Percentiles rank a stretch among this genome's conserved stretches.
Evolutionary conservation across 2,888 invertebrate genomes (phyloP).

Genomic region (Cheilosia soror): DNA sequence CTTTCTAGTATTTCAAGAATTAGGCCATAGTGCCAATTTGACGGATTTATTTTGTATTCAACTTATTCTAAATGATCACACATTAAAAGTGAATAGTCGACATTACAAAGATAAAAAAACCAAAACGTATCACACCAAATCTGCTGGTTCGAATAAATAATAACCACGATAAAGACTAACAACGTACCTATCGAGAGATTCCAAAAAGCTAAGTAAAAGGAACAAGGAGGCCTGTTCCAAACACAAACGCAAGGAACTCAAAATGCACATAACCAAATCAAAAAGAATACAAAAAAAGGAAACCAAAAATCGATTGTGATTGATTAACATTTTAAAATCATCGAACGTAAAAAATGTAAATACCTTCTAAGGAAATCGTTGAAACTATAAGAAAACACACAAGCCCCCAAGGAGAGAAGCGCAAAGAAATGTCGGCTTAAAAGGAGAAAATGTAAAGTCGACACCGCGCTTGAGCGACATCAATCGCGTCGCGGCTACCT

Average conservation of each 20-base stretch:
- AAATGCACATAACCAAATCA: conserved; percentile 29
- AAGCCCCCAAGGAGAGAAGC: conserved; percentile 4
- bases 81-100: not conserved
- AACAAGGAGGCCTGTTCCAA: not conserved
- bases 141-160: conserved; percentile 61
- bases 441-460: conserved; percentile 37
- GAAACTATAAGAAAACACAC: conserved; percentile 21
- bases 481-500: conserved; percentile 69
- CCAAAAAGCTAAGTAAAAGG: conserved; percentile 24
- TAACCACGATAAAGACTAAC: conserved; percentile 63
- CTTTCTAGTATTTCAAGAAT: too few relatives aligned
- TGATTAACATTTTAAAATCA: conserved; percentile 72
- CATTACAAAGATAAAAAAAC: conserved; percentile 18
- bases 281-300: not conserved
- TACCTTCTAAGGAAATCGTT: conserved; percentile 40
- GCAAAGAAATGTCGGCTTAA: conserved; percentile 45
- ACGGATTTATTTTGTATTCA: conserved; percentile 17
- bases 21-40: not conserved
- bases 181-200: conserved; percentile 47
- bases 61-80: conserved; percentile 37
- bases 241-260: conserved; percentile 12
- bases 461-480: conserved; percentile 69
- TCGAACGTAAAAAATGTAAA: conserved; percentile 66
- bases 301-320: conserved; percentile 61
- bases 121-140: conserved; percentile 40